Evolutionary conservation across 1,140 invertebrate genomes (phyloP).

Genomic region (Cotesia typhae): DNA sequence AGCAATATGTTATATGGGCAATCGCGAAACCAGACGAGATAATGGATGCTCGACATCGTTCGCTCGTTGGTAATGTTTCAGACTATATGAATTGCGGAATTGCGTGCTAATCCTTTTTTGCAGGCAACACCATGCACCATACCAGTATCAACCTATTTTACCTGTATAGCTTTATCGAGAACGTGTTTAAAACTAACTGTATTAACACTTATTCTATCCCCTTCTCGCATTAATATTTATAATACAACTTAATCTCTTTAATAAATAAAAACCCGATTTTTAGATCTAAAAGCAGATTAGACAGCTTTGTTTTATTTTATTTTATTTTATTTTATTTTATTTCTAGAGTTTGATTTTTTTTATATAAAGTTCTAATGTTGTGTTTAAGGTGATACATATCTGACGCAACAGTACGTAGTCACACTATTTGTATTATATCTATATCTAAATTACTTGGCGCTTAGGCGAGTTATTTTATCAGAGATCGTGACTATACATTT

Average conservation of each 20-base stretch:
- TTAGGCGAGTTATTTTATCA: slow-evolving; percentile 9
- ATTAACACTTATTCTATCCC: too few relatives aligned
- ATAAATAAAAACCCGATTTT: too few relatives aligned
- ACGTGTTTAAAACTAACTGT: slow-evolving; percentile 8
- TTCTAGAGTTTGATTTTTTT: too few relatives aligned
- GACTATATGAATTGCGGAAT: slow-evolving; percentile 39
- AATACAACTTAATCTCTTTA: too few relatives aligned
- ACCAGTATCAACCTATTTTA: slow-evolving; percentile 15
- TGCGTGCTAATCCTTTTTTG: slow-evolving; percentile 35
- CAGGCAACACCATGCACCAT: not conserved
- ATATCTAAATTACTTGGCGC: slow-evolving; percentile 31
- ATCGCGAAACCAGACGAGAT: slow-evolving; percentile 37
- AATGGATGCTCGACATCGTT: slow-evolving; percentile 36
- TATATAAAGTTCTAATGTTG: too few relatives aligned
- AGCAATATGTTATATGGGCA: slow-evolving; percentile 33
- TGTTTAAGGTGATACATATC: too few relatives aligned
- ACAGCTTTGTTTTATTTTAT: too few relatives aligned
- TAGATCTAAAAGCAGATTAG: too few relatives aligned
- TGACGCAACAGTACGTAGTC: too few relatives aligned
- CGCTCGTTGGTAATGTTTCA: slow-evolving; percentile 29
- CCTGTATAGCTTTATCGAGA: slow-evolving; percentile 20
- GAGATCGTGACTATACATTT: not conserved
- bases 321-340: too few relatives aligned
- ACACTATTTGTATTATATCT: slow-evolving; percentile 18
- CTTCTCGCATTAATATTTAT: too few relatives aligned